Evolutionary conservation across 2,888 invertebrate genomes (phyloP).

Genomic region (Drosophila rubida): DNA sequence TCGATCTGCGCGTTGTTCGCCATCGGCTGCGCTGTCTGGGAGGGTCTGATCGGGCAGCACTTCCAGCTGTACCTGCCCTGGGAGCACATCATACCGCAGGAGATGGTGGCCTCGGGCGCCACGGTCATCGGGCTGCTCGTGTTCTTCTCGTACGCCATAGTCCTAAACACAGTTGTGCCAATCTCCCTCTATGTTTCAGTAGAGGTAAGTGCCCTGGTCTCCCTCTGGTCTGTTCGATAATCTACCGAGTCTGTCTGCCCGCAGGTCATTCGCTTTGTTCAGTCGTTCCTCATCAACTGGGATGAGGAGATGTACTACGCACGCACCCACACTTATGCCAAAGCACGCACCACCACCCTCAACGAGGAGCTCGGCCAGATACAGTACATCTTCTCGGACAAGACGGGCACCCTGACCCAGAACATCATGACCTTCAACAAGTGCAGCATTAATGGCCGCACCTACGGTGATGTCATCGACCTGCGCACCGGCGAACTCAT

Average conservation of each 20-base stretch:
- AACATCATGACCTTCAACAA: slow-evolving; percentile 99
- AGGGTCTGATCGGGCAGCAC: slow-evolving; percentile 95
- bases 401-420: slow-evolving; percentile 99
- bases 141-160: slow-evolving; percentile 99
- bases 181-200: slow-evolving; percentile 99
- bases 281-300: slow-evolving; percentile 99
- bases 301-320: slow-evolving; percentile 99
- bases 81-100: slow-evolving; percentile 95
- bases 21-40: slow-evolving; percentile 99
- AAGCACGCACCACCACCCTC: slow-evolving; percentile 98
- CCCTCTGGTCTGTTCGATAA: no score
- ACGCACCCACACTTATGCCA: slow-evolving; percentile 95
- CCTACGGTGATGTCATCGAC: slow-evolving; percentile 96
- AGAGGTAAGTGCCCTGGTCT: slow-evolving; percentile 89
- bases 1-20: slow-evolving; percentile 99
- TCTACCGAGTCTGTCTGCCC: no score
- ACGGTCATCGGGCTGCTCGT: slow-evolving; percentile 97
- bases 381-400: slow-evolving; percentile 99
- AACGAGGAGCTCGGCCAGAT: slow-evolving; percentile 99
- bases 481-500: slow-evolving; percentile 93
- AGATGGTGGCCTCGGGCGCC: slow-evolving; percentile 92
- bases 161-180: slow-evolving; percentile 99
- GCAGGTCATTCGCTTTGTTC: slow-evolving; percentile 97
- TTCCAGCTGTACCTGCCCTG: slow-evolving; percentile 96
- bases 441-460: slow-evolving; percentile 96